Evolutionary conservation across 1,140 invertebrate species (phyloP).

Genomic region (Dinoponera quadriceps): DNA sequence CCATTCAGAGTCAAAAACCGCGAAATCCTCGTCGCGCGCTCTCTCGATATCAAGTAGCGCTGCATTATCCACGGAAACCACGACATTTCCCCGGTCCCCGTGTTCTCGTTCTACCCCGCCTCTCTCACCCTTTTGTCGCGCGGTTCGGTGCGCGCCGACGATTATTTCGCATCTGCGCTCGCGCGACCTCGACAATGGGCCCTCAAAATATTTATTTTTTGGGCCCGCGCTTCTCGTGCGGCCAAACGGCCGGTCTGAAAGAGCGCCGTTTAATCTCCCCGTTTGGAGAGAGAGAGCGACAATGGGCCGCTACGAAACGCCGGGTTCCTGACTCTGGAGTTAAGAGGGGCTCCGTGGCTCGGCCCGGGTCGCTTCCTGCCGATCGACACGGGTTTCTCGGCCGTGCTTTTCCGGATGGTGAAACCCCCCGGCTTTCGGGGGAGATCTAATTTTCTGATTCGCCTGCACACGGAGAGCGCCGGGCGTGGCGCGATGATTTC

Average conservation of each 20-base stretch:
- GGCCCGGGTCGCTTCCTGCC: conserved; percentile 21
- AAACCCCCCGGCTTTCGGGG: neutral
- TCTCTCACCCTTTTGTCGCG: conserved; percentile 38
- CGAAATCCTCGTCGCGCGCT: conserved; percentile 57
- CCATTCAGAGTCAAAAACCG: conserved; percentile 66
- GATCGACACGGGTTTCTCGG: neutral
- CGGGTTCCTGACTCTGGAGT: conserved; percentile 73
- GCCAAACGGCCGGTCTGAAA: conserved; percentile 69
- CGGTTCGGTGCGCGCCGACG: conserved; percentile 27
- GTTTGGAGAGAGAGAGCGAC: conserved; percentile 76
- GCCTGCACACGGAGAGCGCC: conserved; percentile 11
- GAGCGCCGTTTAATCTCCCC: conserved; percentile 72
- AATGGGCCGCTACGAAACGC: conserved; percentile 59
- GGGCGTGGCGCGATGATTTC: conserved; percentile 38
- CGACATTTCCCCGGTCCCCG: neutral
- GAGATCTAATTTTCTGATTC: conserved; percentile 67
- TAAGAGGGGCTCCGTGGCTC: conserved; percentile 62
- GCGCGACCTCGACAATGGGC: conserved; percentile 69
- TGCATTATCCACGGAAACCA: conserved; percentile 49
- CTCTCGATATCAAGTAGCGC: conserved; percentile 21
- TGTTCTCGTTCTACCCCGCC: neutral
- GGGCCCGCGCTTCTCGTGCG: conserved; percentile 41
- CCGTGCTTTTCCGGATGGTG: neutral
- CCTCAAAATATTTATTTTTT: conserved; percentile 82
- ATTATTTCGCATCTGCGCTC: conserved; percentile 71